phyloP scores from a whole-genome alignment of 2,797 vertebrate genomes.

The Cynopterus sphinx region DNA sequence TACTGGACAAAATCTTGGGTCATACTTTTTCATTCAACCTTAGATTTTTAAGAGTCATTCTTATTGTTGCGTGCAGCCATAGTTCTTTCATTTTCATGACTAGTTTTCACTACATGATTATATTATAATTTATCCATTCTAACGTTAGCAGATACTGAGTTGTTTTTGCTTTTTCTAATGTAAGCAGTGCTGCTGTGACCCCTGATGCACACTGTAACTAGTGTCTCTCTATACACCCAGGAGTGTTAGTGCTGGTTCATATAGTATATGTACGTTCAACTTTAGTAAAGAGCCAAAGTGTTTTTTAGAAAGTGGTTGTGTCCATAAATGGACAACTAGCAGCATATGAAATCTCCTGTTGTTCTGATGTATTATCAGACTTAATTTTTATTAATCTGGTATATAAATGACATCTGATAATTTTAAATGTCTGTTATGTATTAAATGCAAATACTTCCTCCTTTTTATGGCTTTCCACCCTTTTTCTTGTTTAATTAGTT shows the following conservation, averaged over 20 bases:
- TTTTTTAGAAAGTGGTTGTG: background rate
- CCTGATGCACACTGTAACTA: background rate
- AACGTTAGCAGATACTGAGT: background rate
- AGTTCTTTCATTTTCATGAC: background rate
- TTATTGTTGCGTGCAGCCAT: background rate
- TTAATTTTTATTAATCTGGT: background rate
- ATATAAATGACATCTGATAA: background rate
- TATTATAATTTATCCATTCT: background rate
- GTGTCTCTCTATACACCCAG: background rate
- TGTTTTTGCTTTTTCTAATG: background rate
- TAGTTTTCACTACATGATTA: background rate
- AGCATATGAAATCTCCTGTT: background rate
- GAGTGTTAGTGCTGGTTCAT: background rate
- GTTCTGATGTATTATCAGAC: background rate
- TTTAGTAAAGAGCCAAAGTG: background rate
- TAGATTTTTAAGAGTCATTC: background rate
- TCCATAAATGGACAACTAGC: background rate
- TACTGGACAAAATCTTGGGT: background rate
- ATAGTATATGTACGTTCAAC: background rate
- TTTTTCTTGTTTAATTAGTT: background rate
- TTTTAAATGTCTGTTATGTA: background rate
- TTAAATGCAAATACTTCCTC: background rate
- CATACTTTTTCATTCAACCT: background rate
- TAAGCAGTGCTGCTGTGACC: background rate
- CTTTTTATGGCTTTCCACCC: background rate